Conservation (phyloP, 2,797 vertebrate species). For the Pantherophis vulpinus region DNA sequence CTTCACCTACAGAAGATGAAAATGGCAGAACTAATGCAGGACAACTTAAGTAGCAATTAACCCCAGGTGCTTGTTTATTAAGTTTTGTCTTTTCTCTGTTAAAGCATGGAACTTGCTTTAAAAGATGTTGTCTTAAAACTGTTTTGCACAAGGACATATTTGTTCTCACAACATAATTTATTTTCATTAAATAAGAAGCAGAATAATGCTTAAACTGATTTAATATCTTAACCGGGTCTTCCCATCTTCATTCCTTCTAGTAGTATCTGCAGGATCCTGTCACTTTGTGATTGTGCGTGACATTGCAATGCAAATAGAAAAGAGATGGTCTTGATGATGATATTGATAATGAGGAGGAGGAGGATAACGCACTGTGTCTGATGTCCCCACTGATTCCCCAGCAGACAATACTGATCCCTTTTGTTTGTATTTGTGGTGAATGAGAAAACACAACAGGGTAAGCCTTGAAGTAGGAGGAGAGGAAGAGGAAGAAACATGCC, state of each 20-base stretch:
- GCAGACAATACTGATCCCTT: not conserved
- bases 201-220: conserved; percentile 1
- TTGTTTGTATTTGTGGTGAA: not conserved
- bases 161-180: not conserved
- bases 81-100: not conserved
- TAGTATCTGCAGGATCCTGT: not conserved
- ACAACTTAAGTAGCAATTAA: conserved; percentile 13
- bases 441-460: not conserved
- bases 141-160: not conserved
- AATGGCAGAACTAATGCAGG: no score
- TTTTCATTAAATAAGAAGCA: conserved; percentile 23
- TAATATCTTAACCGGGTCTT: conserved; percentile 1
- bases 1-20: not conserved
- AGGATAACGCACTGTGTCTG: not conserved
- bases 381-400: not conserved
- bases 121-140: not conserved
- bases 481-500: not conserved
- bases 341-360: not conserved
- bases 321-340: not conserved
- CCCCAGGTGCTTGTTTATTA: not conserved
- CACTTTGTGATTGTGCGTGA: not conserved
- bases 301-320: not conserved
- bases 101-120: not conserved
- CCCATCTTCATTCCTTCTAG: not conserved
- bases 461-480: not conserved